These are phyloP conservation scores for Leiothrix lutea DNA, from an alignment of 2,113 vertebrate species.

Conservation along the genomic window DNA sequence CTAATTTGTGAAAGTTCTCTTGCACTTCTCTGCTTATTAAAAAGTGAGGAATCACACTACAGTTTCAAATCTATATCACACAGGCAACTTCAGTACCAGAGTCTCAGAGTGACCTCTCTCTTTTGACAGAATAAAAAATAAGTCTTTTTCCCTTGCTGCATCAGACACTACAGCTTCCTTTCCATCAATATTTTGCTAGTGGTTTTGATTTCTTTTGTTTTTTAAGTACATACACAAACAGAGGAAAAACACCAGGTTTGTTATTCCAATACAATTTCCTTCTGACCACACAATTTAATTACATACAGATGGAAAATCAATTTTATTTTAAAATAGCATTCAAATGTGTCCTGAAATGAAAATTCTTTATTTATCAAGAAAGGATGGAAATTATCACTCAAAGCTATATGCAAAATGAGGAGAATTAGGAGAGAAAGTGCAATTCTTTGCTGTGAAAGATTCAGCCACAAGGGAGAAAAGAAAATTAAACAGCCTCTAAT, in stretches of 20 bases:
- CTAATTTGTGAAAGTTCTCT: slow-evolving; percentile 32
- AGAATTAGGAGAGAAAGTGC: not conserved
- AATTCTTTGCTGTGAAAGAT: slow-evolving; percentile 1
- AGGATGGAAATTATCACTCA: slow-evolving; percentile 46
- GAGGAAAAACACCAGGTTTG: not conserved
- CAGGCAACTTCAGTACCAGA: not conserved
- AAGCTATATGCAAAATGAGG: not conserved
- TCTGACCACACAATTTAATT: slow-evolving; percentile 23
- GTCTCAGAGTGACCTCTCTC: not conserved
- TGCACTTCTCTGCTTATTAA: slow-evolving; percentile 32
- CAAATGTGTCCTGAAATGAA: not conserved
- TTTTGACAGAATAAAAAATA: not conserved
- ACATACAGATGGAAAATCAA: not conserved
- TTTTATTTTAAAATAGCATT: slow-evolving; percentile 22
- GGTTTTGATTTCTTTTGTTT: not conserved
- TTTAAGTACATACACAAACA: not conserved
- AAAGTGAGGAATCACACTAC: not conserved
- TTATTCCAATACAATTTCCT: not conserved
- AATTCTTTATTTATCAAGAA: not conserved
- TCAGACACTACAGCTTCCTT: not conserved
- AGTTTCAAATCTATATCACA: not conserved
- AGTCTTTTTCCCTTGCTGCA: not conserved
- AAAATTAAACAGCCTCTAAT: not conserved
- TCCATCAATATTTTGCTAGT: not conserved
- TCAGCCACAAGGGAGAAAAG: not conserved